Evolutionary conservation across 2,113 vertebrate species (phyloP).

Genomic region (Eulemur macaco): DNA sequence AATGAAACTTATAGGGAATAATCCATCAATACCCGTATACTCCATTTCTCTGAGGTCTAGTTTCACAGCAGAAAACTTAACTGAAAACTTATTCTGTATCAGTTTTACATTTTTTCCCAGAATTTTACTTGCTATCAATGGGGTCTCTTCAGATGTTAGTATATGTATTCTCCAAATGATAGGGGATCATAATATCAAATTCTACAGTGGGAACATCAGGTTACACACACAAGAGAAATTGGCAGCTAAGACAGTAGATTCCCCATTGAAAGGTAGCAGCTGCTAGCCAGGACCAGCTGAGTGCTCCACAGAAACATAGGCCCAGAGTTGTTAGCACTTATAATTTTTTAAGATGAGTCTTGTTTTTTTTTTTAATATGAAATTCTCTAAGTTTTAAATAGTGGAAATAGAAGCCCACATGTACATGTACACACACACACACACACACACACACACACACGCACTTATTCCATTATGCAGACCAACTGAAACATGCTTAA

Average conservation of each 20-base stretch:
- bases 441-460: not conserved
- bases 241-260: not conserved
- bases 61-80: not conserved
- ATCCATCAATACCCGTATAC: not conserved
- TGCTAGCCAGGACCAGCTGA: not conserved
- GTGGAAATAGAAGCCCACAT: not conserved
- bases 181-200: not conserved
- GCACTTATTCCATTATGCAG: not conserved
- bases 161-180: not conserved
- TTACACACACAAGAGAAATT: not conserved
- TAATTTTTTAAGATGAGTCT: not conserved
- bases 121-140: not conserved
- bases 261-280: not conserved
- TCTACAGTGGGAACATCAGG: not conserved
- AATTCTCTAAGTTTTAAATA: constrained; percentile 28
- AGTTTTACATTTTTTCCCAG: not conserved
- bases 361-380: not conserved
- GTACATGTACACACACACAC: not conserved
- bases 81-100: not conserved
- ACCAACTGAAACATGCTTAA: not conserved
- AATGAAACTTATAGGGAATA: not conserved
- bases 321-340: not conserved
- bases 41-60: not conserved
- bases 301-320: not conserved
- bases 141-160: not conserved